Base-by-base conservation (phyloP, 2,888 invertebrate genomes). In the Aphrophora alni region DNA sequence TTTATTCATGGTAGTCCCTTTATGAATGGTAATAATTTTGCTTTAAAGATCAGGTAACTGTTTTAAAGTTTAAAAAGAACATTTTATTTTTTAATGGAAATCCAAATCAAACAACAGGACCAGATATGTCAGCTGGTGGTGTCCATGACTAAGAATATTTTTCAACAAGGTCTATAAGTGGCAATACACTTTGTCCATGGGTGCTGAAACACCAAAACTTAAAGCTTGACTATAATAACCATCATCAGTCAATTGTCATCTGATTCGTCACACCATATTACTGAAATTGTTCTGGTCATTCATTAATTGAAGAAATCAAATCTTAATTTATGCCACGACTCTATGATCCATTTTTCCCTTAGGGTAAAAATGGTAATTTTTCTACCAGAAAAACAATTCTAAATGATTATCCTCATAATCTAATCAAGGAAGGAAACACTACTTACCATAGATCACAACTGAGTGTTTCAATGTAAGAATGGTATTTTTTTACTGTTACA, bases 391-490 rank as follows among this genome's bases (percentile, higher is more conserved):
- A 75, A 27, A 91, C 94, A 0, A 93, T 95, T 87, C 88, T 96
- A 7, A 90, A 90, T 0, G 90, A 92, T 81, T 90, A 92, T 81
- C 95, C 95, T 0, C 90, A 90, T 84, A 89, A 90, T 38, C 90
- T 93, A 0, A 89, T 95, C 0, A 89, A 87, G 80, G 88, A 90
- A 8, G 93, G 93, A 0, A 88, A 90, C 89, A 91, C 14, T 90
- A 93, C 82, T 85, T 93, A 10, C 95, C 95, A 0, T 93, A 94
- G 90, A 90, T 95, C 78, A 90, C 92, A 93, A n/a, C n/a, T n/a
- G n/a, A 1, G 83, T 27, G 90, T 93, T 75, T 92, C 93, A 0
- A 90, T 91, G 26, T 92, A 94, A 76, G 95, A 95, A 87, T 95
- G 95, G 78, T 89, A 94, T n/a, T n/a, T n/a, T n/a, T n/a, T n/a